Conservation (phyloP, 2,113 vertebrate species). For the Uropsilus gracilis region DNA sequence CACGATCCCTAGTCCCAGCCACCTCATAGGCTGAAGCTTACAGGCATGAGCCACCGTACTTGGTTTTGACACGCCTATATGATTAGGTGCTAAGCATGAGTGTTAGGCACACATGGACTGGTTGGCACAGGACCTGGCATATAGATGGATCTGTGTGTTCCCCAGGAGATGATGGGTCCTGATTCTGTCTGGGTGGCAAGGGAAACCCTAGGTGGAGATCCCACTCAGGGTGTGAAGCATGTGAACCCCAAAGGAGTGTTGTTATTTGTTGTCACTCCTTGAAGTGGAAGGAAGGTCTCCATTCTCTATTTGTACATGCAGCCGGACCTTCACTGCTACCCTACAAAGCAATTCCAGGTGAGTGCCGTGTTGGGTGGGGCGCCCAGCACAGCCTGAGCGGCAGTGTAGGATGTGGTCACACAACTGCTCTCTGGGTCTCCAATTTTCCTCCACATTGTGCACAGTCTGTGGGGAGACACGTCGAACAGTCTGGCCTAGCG, state of each 20-base stretch:
- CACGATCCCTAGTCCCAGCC: no score
- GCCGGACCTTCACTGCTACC: constrained; percentile 88
- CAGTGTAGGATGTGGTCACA: background rate
- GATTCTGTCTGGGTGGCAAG: background rate
- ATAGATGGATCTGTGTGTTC: no score
- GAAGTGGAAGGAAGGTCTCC: constrained; percentile 86
- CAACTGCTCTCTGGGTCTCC: background rate
- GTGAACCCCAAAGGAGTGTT: background rate
- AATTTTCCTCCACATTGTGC: background rate
- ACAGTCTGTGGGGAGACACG: background rate
- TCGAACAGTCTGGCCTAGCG: background rate
- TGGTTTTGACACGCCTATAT: no score
- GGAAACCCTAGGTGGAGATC: background rate
- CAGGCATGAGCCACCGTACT: no score
- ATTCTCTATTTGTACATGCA: constrained; percentile 88
- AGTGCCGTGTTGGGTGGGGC: background rate
- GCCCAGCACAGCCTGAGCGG: background rate
- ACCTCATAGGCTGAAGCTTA: no score
- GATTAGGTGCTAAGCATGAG: no score
- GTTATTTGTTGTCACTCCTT: background rate
- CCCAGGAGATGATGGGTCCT: no score
- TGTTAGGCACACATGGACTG: no score
- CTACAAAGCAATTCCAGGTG: constrained; percentile 84
- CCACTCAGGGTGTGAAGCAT: background rate
- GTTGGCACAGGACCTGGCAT: no score